These are phyloP conservation scores for Andrena fulva DNA, from an alignment of 2,888 invertebrate species.

Conservation along the genomic window DNA sequence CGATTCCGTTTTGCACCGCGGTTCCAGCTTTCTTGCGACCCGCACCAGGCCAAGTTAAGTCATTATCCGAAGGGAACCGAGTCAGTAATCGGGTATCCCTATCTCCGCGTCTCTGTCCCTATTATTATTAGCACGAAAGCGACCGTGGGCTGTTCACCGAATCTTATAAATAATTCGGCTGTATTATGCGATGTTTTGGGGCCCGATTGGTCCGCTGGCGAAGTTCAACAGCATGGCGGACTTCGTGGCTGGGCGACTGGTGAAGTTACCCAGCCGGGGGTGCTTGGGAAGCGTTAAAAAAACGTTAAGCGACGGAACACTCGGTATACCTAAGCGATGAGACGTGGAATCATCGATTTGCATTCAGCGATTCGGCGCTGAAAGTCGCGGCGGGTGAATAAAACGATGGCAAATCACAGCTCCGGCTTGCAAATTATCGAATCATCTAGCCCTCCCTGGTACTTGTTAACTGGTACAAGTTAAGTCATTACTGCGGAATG, in stretches of 20 bases:
- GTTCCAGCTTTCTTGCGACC: background rate
- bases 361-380: constrained; percentile 33
- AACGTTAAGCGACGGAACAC: constrained; percentile 4
- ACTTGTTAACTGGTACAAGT: constrained; percentile 68
- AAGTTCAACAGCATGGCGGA: background rate
- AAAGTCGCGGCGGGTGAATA: constrained; percentile 26
- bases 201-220: background rate
- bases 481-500: constrained; percentile 80
- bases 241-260: background rate
- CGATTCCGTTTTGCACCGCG: constrained; percentile 6
- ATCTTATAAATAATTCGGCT: constrained; percentile 11
- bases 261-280: background rate
- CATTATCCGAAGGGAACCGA: constrained; percentile 8
- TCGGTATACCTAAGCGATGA: constrained; percentile 18
- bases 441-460: constrained; percentile 65
- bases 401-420: constrained; percentile 50
- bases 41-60: background rate
- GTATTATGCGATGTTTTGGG: background rate
- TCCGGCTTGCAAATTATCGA: constrained; percentile 71
- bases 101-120: background rate
- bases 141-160: background rate
- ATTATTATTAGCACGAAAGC: constrained; percentile 27
- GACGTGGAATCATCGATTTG: constrained; percentile 24
- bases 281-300: background rate
- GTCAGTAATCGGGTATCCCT: background rate